Evolutionary conservation across 1,140 invertebrate species (phyloP).

Genomic region (Drosophila yakuba): DNA sequence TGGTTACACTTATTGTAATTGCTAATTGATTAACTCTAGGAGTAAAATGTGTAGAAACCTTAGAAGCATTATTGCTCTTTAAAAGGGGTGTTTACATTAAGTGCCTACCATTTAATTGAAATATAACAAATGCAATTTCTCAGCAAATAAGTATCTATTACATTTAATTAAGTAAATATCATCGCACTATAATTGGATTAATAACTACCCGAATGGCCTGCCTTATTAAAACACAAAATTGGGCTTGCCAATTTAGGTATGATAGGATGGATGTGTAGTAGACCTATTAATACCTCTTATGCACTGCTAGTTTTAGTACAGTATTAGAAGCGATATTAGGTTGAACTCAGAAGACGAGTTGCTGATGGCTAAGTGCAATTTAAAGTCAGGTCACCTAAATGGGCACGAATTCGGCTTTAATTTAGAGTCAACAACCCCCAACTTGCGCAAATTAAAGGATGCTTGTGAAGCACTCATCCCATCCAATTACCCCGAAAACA

Average conservation of each 20-base stretch:
- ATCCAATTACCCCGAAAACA: slow-evolving; percentile 13
- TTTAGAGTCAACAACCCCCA: background rate
- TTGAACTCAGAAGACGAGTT: too few species aligned
- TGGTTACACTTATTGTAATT: too few species aligned
- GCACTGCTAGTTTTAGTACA: too few species aligned
- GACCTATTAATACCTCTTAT: background rate
- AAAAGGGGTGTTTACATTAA: background rate
- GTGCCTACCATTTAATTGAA: background rate
- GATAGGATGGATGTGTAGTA: background rate
- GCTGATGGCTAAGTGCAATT: too few species aligned
- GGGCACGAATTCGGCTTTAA: background rate
- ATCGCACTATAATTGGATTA: slow-evolving; percentile 15
- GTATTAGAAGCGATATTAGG: too few species aligned
- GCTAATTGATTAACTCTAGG: too few species aligned
- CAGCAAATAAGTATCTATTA: slow-evolving; percentile 7
- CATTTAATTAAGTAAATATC: slow-evolving; percentile 26
- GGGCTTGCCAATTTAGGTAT: too few species aligned
- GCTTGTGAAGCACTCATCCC: background rate
- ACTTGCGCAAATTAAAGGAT: background rate
- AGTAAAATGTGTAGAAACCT: too few species aligned
- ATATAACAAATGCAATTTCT: background rate
- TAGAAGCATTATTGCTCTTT: too few species aligned
- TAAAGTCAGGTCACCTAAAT: too few species aligned
- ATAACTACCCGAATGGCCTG: background rate
- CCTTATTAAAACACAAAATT: too few species aligned